phyloP scores from a whole-genome alignment of 2,888 invertebrate species.

The Holacanthella duospinosa region DNA sequence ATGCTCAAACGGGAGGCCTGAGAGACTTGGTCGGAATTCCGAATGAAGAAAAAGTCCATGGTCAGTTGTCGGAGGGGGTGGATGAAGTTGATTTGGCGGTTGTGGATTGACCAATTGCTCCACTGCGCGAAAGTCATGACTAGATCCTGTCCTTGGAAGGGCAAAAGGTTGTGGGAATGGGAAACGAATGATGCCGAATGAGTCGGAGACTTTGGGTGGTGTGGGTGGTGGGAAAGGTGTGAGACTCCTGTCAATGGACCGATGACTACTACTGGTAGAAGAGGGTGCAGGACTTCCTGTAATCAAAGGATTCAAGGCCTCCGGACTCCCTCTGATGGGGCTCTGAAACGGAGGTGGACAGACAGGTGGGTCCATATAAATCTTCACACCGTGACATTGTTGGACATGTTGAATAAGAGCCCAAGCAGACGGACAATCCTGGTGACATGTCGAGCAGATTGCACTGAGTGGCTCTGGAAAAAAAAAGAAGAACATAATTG shows the following conservation, averaged over 20 bases:
- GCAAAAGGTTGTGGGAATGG: constrained; percentile 36
- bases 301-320: constrained; percentile 8
- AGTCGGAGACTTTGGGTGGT: constrained; percentile 13
- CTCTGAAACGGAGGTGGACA: neutral
- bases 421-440: constrained; percentile 88
- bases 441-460: constrained; percentile 87
- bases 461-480: constrained; percentile 86
- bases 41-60: constrained; percentile 36
- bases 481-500: neutral
- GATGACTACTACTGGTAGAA: constrained; percentile 9
- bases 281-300: constrained; percentile 12
- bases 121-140: constrained; percentile 38
- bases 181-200: constrained; percentile 32
- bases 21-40: constrained; percentile 35
- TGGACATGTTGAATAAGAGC: constrained; percentile 88
- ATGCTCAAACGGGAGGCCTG: constrained; percentile 38
- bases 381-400: constrained; percentile 83
- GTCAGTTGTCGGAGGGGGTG: constrained; percentile 15
- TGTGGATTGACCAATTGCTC: constrained; percentile 35
- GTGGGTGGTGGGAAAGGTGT: constrained; percentile 1
- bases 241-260: neutral
- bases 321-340: constrained; percentile 8
- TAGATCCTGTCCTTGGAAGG: constrained; percentile 29
- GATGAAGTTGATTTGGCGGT: neutral
- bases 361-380: constrained; percentile 53